phyloP scores from a whole-genome alignment of 2,113 vertebrate species.

The Aspiorhynchus laticeps region DNA sequence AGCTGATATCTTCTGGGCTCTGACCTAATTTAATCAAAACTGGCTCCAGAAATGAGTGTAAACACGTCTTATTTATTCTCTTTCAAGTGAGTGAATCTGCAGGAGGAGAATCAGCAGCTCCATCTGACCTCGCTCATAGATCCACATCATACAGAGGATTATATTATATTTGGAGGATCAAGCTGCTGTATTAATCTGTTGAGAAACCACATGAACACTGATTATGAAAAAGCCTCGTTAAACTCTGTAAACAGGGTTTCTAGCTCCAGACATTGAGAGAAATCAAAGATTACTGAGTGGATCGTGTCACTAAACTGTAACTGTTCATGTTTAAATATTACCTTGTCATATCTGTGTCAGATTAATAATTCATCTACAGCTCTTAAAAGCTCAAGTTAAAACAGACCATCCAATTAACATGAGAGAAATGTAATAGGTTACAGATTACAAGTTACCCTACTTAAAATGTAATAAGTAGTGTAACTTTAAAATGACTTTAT shows the following conservation, averaged over 20 bases:
- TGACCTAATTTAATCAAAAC: slow-evolving; percentile 28
- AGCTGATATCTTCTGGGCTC: slow-evolving; percentile 18
- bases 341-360: slow-evolving; percentile 63
- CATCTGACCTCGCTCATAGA: not conserved
- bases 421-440: no score
- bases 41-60: slow-evolving; percentile 1
- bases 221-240: no score
- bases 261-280: slow-evolving; percentile 25
- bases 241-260: no score
- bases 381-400: slow-evolving; percentile 53
- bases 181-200: slow-evolving; percentile 18
- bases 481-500: no score
- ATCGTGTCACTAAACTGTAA: slow-evolving; percentile 65
- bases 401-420: no score
- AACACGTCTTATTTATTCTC: slow-evolving; percentile 28
- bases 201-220: no score
- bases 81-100: slow-evolving; percentile 19
- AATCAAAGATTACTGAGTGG: slow-evolving; percentile 67
- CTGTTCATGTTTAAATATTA: slow-evolving; percentile 66
- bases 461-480: no score
- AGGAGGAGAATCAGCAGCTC: not conserved
- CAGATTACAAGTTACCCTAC: no score
- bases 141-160: slow-evolving; percentile 49
- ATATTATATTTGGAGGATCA: slow-evolving; percentile 39
- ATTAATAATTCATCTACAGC: slow-evolving; percentile 67